Percentiles rank a stretch among this genome's conserved stretches.
Evolutionary conservation across 2,797 vertebrate species (phyloP).

Genomic region (Melanotaenia parkinsoni): DNA sequence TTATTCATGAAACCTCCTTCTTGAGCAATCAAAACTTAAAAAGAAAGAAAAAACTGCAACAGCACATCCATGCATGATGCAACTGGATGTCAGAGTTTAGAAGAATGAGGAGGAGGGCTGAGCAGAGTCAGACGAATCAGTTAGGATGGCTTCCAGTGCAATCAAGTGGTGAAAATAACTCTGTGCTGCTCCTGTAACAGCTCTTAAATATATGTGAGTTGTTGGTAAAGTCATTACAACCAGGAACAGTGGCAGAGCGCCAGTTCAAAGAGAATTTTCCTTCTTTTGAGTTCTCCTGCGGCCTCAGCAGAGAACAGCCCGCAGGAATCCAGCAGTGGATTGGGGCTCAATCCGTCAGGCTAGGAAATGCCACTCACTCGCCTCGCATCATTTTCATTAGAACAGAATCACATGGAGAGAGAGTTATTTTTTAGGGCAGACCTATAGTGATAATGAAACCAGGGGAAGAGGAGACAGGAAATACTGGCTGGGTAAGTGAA

Average conservation of each 20-base stretch:
- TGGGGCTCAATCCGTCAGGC: slow-evolving; percentile 59
- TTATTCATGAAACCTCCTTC: slow-evolving; percentile 30
- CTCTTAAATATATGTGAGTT: slow-evolving; percentile 63
- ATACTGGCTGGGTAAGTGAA: slow-evolving; percentile 44
- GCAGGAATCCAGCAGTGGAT: slow-evolving; percentile 80
- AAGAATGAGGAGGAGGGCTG: slow-evolving; percentile 19
- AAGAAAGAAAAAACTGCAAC: slow-evolving; percentile 12
- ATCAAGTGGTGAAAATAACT: slow-evolving; percentile 64
- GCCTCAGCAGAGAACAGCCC: slow-evolving; percentile 76
- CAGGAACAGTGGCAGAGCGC: slow-evolving; percentile 75
- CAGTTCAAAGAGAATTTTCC: slow-evolving; percentile 83
- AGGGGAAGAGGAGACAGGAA: slow-evolving; percentile 54
- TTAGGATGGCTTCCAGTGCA: slow-evolving; percentile 50
- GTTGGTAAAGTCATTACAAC: slow-evolving; percentile 83
- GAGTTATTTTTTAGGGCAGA: slow-evolving; percentile 60
- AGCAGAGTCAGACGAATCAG: slow-evolving; percentile 47
- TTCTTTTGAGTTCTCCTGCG: slow-evolving; percentile 75
- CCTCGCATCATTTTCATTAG: slow-evolving; percentile 65
- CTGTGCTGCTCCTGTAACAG: slow-evolving; percentile 49
- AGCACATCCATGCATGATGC: slow-evolving; percentile 40
- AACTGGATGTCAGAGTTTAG: slow-evolving; percentile 39
- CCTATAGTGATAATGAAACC: slow-evolving; percentile 50
- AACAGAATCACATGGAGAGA: slow-evolving; percentile 73
- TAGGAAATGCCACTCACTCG: slow-evolving; percentile 71
- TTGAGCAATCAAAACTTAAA: slow-evolving; percentile 27